Conservation (phyloP, 2,797 vertebrate genomes). For the Pantherophis alleghaniensis region DNA sequence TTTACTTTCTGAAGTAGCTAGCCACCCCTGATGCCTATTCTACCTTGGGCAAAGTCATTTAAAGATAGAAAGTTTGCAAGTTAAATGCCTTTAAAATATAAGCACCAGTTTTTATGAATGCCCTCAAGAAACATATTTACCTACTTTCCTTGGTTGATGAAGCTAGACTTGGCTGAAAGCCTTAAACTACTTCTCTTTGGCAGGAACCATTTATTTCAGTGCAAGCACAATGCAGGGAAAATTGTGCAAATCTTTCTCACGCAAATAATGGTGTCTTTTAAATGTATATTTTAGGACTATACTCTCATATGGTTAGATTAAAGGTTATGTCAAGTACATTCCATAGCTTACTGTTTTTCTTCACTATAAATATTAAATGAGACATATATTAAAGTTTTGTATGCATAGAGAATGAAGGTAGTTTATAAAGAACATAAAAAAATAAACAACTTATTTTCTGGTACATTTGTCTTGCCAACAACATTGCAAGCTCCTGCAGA, state of each 20-base stretch:
- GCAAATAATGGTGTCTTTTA: constrained; percentile 25
- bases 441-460: not conserved
- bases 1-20: constrained; percentile 63
- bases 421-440: constrained; percentile 23
- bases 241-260: constrained; percentile 31
- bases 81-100: constrained; percentile 59
- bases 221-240: not conserved
- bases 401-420: not conserved
- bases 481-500: not conserved
- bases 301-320: constrained; percentile 49
- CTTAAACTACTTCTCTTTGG: constrained; percentile 9
- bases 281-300: constrained; percentile 14
- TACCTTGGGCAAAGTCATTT: constrained; percentile 75
- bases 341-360: constrained; percentile 28
- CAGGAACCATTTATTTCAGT: constrained; percentile 27
- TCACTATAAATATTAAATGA: constrained; percentile 46
- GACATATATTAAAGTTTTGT: constrained; percentile 41
- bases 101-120: constrained; percentile 45
- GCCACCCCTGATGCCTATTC: constrained; percentile 56
- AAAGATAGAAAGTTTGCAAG: constrained; percentile 59
- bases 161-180: constrained; percentile 47
- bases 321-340: constrained; percentile 52
- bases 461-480: not conserved
- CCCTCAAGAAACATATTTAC: constrained; percentile 52
- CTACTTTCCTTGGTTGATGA: constrained; percentile 43